Evolutionary conservation across 1,140 invertebrate genomes (phyloP).

Genomic region (Heliothis virescens): DNA sequence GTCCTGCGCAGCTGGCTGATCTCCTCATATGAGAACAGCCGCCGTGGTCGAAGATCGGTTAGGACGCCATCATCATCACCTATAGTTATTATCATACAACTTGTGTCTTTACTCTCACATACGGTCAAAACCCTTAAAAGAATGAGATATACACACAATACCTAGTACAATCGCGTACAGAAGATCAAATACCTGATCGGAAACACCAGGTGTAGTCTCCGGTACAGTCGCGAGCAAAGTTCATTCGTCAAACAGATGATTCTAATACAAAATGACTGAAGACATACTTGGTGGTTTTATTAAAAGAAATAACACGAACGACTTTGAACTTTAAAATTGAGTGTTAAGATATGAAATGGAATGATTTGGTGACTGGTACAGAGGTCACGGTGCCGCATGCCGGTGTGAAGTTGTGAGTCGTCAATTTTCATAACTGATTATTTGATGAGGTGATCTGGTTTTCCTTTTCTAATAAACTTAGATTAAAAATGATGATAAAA

Average conservation of each 20-base stretch:
- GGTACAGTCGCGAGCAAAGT: slow-evolving; percentile 26
- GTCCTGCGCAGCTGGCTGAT: too few relatives aligned
- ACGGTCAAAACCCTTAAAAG: background rate
- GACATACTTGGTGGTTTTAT: slow-evolving; percentile 25
- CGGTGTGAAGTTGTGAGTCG: background rate
- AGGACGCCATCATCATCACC: too few relatives aligned
- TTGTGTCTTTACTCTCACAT: background rate
- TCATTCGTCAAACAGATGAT: slow-evolving; percentile 36
- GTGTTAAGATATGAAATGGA: background rate
- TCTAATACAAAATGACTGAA: slow-evolving; percentile 40
- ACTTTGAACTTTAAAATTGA: background rate
- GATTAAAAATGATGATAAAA: background rate
- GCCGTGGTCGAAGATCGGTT: too few relatives aligned
- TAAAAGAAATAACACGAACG: background rate
- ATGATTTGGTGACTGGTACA: background rate
- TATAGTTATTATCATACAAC: too few relatives aligned
- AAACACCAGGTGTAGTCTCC: slow-evolving; percentile 33
- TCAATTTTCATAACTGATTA: slow-evolving; percentile 19
- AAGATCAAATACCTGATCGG: slow-evolving; percentile 33
- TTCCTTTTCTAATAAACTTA: background rate
- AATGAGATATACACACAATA: background rate
- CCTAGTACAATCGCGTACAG: slow-evolving; percentile 18
- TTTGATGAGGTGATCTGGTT: background rate
- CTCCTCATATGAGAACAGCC: too few relatives aligned
- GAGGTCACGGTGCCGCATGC: background rate